Evolutionary conservation across 2,113 vertebrate genomes (phyloP).

Genomic region (Scortum barcoo): DNA sequence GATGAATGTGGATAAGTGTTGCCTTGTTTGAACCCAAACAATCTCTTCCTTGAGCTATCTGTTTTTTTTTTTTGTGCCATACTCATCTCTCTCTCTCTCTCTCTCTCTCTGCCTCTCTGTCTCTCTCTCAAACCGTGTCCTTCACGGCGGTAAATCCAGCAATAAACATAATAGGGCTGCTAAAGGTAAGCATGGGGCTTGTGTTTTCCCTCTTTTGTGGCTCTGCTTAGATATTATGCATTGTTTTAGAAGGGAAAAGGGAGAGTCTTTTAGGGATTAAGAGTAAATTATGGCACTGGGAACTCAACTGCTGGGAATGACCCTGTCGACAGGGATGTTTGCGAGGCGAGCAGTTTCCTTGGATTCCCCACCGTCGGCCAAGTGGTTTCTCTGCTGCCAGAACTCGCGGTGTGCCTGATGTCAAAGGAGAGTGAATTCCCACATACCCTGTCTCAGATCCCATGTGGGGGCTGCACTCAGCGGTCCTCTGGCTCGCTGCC

Average conservation of each 20-base stretch:
- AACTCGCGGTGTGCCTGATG: constrained; percentile 43
- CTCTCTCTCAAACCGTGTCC: background rate
- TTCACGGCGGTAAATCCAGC: constrained; percentile 36
- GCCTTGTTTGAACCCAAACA: constrained; percentile 49
- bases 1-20: constrained; percentile 41
- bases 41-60: constrained; percentile 26
- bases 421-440: constrained; percentile 66
- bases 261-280: constrained; percentile 51
- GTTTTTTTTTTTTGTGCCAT: background rate
- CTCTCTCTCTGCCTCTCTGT: background rate
- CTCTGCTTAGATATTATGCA: constrained; percentile 28
- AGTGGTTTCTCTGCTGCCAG: constrained; percentile 59
- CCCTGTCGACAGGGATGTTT: constrained; percentile 63
- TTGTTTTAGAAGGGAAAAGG: constrained; percentile 37
- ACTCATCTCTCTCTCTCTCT: background rate
- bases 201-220: constrained; percentile 32
- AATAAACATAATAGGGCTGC: constrained; percentile 37
- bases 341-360: constrained; percentile 63
- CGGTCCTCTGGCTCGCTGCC: constrained; percentile 57
- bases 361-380: constrained; percentile 64
- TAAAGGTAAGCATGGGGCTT: constrained; percentile 12
- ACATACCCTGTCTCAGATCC: constrained; percentile 39
- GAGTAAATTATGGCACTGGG: constrained; percentile 65
- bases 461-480: constrained; percentile 25
- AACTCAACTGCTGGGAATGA: constrained; percentile 65